Base-by-base conservation (phyloP, 1,140 invertebrate species). In the Drosophila varians region DNA sequence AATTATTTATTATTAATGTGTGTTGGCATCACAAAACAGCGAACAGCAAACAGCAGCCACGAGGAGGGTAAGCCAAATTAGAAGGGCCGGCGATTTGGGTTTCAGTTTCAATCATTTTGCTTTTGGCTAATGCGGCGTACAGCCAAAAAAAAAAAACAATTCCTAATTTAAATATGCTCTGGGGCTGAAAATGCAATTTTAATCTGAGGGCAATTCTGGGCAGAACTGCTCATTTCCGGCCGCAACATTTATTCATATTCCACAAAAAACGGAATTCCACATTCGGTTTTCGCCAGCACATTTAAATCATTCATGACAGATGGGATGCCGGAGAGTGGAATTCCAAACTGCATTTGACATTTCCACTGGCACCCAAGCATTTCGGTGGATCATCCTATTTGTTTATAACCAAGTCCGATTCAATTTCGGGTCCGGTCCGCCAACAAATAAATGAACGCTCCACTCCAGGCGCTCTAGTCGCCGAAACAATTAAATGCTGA, bases 1-100 rank as follows among this genome's bases (percentile, higher is more conserved):
- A 84, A 84, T 86, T 87, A 80, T 86, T 84, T 86, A 87, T 86
- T 86, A 87, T 86, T 86, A 87, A 86, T 86, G 80, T 52, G 64
- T 12, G 52, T 23, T 54, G 46, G 38, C 38, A 45, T 23, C 26
- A 31, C 34, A 23, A 40, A 54, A 42, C 53, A 52, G 31, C 48
- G 34, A 12, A 14, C 55, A 52, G 31, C 48, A 40, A 12, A 14
- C 55, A 68, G n/a, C n/a, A 45, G 36, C 34, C 58, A 19, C 53
- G 23, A 16, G 53, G 11, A 19, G 28, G 9, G 28, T 23, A 38
- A 61, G 42, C 60, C 66, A 68, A 78, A 83, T 74, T 74, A 78
- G 53, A 64, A 48, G 47, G 25, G 36, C 66, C 38, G 38, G 64
- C 55, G 3, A 58, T 66, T 72, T 42, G 28, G 25, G 49, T 42